phyloP scores from a whole-genome alignment of 1,140 invertebrate genomes.

The Lasioglossum baleicum region DNA sequence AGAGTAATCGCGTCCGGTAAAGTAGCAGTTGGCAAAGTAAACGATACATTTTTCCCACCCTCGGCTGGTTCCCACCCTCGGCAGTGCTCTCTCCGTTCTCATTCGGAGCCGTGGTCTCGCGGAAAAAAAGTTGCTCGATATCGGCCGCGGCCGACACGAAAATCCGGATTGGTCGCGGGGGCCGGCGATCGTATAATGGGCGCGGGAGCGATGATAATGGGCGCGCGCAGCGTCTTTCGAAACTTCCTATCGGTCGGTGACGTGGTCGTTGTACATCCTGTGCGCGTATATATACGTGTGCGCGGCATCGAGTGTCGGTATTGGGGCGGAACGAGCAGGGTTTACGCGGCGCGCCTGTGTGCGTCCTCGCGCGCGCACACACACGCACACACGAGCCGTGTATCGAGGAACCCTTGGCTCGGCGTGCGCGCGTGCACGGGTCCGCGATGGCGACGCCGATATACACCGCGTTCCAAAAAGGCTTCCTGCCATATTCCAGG shows the following conservation, averaged over 20 bases:
- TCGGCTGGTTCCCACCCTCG: too few species aligned
- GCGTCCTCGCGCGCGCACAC: too few species aligned
- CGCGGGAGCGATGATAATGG: slow-evolving; percentile 52
- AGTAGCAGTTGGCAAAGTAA: too few species aligned
- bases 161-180: slow-evolving; percentile 50
- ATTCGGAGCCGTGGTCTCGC: too few species aligned
- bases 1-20: too few species aligned
- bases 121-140: slow-evolving; percentile 38
- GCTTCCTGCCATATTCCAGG: slow-evolving; percentile 40
- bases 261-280: too few species aligned
- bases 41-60: too few species aligned
- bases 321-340: slow-evolving; percentile 58
- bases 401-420: too few species aligned
- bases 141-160: slow-evolving; percentile 46
- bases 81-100: too few species aligned
- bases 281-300: too few species aligned
- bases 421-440: too few species aligned
- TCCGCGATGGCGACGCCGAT: slow-evolving; percentile 39
- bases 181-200: slow-evolving; percentile 53
- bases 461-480: slow-evolving; percentile 56
- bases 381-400: too few species aligned
- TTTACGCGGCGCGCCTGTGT: neutral
- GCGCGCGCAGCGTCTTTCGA: slow-evolving; percentile 51
- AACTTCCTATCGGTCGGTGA: slow-evolving; percentile 38
- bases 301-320: slow-evolving; percentile 47